Conservation (phyloP, 2,797 vertebrate species). For the Orientallactaga sibirica region DNA sequence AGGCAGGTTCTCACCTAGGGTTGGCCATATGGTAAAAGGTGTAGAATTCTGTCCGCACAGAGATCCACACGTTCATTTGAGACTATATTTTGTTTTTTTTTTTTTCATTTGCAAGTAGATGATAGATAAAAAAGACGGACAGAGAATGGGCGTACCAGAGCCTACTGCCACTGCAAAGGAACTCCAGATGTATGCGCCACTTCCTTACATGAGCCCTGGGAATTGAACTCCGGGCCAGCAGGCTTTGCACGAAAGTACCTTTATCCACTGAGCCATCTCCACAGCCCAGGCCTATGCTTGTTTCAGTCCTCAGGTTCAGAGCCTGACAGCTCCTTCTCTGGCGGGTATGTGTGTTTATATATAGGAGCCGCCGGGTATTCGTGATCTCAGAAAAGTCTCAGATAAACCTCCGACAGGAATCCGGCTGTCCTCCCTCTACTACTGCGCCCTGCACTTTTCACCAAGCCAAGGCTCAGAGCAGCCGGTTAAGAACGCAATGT, state of each 20-base stretch:
- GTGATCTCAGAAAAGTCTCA: neutral
- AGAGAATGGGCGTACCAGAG: too few relatives aligned
- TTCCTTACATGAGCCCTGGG: too few relatives aligned
- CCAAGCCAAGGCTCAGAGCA: neutral
- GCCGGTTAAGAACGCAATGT: neutral
- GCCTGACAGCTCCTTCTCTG: neutral
- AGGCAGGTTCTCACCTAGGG: neutral
- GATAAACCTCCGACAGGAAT: neutral
- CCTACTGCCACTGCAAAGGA: too few relatives aligned
- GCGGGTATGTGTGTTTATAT: neutral
- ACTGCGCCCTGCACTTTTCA: neutral
- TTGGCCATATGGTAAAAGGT: too few relatives aligned
- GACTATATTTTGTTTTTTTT: neutral
- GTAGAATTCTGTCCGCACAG: neutral
- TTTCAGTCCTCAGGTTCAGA: neutral
- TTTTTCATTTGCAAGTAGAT: too few relatives aligned
- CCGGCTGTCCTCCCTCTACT: neutral
- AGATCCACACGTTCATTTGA: neutral
- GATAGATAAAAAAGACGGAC: too few relatives aligned
- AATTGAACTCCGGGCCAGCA: too few relatives aligned
- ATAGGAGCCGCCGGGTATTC: neutral
- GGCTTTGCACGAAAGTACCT: too few relatives aligned
- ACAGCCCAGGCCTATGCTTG: neutral
- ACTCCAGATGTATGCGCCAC: too few relatives aligned
- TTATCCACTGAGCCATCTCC: too few relatives aligned